Evolutionary conservation across 1,140 invertebrate species (phyloP).

Genomic region (Meteorus sp.): DNA sequence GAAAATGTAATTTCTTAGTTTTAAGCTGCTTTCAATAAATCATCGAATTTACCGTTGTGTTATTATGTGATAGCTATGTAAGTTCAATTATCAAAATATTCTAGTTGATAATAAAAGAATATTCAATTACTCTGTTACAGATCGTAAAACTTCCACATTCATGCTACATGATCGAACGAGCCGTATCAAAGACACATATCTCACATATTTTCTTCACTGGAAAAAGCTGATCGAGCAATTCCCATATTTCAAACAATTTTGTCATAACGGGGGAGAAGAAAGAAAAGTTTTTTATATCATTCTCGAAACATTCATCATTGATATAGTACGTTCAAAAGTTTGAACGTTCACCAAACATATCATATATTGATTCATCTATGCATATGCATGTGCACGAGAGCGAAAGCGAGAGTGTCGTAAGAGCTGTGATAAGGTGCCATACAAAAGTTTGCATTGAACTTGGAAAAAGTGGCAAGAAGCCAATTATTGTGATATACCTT

Average conservation of each 20-base stretch:
- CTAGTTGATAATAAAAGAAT: background rate
- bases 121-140: background rate
- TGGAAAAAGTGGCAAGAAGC: background rate
- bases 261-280: too few species aligned
- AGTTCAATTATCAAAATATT: too few species aligned
- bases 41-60: too few species aligned
- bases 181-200: background rate
- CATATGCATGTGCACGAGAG: too few species aligned
- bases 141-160: too few species aligned
- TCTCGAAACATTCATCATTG: background rate
- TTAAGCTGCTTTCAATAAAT: too few species aligned
- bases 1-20: too few species aligned
- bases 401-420: too few species aligned
- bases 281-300: slow-evolving; percentile 1
- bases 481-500: background rate
- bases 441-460: background rate
- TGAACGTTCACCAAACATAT: too few species aligned
- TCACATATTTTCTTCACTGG: background rate
- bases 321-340: background rate
- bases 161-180: background rate
- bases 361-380: too few species aligned
- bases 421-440: slow-evolving; percentile 28
- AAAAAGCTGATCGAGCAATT: background rate
- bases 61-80: too few species aligned
- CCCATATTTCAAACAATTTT: background rate